Evolutionary conservation across 2,797 vertebrate species (phyloP).

Genomic region (Lophius americanus): DNA sequence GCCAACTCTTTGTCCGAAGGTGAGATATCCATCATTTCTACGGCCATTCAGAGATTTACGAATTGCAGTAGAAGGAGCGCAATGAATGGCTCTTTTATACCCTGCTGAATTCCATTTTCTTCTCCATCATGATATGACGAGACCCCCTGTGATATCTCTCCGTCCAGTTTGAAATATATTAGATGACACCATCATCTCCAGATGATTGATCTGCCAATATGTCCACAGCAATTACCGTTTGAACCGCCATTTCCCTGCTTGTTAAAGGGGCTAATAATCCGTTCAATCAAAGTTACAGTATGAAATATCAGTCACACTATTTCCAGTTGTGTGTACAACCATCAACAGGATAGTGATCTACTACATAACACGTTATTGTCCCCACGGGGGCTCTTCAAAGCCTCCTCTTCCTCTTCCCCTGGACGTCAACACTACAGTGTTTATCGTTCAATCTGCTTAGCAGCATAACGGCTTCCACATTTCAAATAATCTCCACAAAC

Average conservation of each 20-base stretch:
- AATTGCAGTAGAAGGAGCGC: slow-evolving; percentile 24
- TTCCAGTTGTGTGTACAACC: slow-evolving; percentile 53
- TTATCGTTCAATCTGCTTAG: slow-evolving; percentile 64
- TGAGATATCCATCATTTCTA: slow-evolving; percentile 50
- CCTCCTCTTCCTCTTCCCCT: slow-evolving; percentile 38
- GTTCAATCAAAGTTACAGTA: slow-evolving; percentile 61
- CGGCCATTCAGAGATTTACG: slow-evolving; percentile 40
- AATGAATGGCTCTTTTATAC: slow-evolving; percentile 19
- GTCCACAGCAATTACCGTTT: slow-evolving; percentile 51
- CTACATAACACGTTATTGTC: slow-evolving; percentile 50
- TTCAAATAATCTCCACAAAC: slow-evolving; percentile 65
- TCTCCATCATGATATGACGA: slow-evolving; percentile 27
- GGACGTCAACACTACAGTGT: slow-evolving; percentile 44
- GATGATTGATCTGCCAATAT: slow-evolving; percentile 44
- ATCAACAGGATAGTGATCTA: slow-evolving; percentile 63
- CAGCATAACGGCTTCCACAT: slow-evolving; percentile 53
- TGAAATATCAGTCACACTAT: slow-evolving; percentile 70
- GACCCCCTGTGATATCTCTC: slow-evolving; percentile 16
- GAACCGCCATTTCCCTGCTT: slow-evolving; percentile 38
- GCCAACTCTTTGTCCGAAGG: slow-evolving; percentile 40
- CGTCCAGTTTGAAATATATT: slow-evolving; percentile 37
- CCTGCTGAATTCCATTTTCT: slow-evolving; percentile 41
- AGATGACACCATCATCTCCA: slow-evolving; percentile 36
- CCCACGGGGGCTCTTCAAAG: slow-evolving; percentile 55
- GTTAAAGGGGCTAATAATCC: slow-evolving; percentile 58